Evolutionary conservation across 2,113 vertebrate genomes (phyloP).

Genomic region (Megaceryle maxima): DNA sequence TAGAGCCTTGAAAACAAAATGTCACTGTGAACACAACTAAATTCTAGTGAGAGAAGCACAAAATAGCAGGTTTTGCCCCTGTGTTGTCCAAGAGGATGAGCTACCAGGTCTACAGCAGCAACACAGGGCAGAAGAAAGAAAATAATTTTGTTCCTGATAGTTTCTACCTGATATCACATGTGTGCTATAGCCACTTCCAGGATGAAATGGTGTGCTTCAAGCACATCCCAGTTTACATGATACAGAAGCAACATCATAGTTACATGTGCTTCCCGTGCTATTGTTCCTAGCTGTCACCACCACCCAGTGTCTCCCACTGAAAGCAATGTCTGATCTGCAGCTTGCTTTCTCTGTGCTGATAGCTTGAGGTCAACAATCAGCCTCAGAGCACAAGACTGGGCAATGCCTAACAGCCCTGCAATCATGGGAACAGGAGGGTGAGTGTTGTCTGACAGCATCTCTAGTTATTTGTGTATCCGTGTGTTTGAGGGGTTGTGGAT

Average conservation of each 20-base stretch:
- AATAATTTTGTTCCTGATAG: accelerated
- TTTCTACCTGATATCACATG: background rate
- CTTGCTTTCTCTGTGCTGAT: background rate
- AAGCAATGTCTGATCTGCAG: background rate
- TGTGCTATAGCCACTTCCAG: background rate
- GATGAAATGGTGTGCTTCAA: background rate
- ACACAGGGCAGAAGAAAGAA: background rate
- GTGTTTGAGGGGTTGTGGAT: background rate
- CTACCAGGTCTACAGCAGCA: background rate
- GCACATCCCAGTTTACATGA: background rate
- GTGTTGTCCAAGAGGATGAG: background rate
- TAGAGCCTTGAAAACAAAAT: background rate
- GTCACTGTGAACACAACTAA: background rate
- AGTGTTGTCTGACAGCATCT: background rate
- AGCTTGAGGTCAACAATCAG: background rate
- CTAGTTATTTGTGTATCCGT: background rate
- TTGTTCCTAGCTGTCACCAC: background rate
- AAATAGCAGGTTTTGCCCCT: background rate
- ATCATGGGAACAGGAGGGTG: background rate
- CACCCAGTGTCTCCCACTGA: background rate
- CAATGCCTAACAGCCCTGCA: background rate
- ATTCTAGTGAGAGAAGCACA: background rate
- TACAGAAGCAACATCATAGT: background rate
- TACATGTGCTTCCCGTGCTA: background rate
- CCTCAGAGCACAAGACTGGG: background rate